Conservation (phyloP, 2,113 vertebrate species). For the Protomyctophum bolini region DNA sequence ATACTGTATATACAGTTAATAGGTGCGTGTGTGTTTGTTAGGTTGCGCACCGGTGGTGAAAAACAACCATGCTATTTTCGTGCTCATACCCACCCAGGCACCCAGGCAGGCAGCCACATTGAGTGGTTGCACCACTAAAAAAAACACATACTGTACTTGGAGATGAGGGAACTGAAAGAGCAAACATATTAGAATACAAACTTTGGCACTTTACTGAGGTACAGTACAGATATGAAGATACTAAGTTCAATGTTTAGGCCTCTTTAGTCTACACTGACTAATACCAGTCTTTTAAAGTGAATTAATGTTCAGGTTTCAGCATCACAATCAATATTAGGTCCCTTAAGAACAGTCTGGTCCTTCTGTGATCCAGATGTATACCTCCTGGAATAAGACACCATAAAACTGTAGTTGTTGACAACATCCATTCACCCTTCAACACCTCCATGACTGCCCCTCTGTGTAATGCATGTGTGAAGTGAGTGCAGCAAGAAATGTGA, state of each 20-base stretch:
- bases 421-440: slow-evolving; percentile 51
- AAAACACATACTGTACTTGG: too few relatives aligned
- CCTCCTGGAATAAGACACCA: slow-evolving; percentile 17
- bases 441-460: slow-evolving; percentile 56
- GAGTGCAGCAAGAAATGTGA: slow-evolving; percentile 54
- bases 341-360: background rate
- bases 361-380: background rate
- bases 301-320: slow-evolving; percentile 24
- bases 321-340: slow-evolving; percentile 13
- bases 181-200: too few relatives aligned
- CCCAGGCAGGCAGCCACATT: too few relatives aligned
- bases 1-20: too few relatives aligned
- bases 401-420: slow-evolving; percentile 48
- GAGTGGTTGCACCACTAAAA: too few relatives aligned
- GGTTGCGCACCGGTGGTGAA: too few relatives aligned
- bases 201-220: background rate
- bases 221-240: slow-evolving; percentile 6
- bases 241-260: slow-evolving; percentile 1
- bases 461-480: slow-evolving; percentile 67
- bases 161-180: too few relatives aligned
- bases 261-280: background rate
- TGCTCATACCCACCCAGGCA: too few relatives aligned
- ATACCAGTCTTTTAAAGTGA: background rate
- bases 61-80: too few relatives aligned
- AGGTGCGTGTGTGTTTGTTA: too few relatives aligned